phyloP scores from a whole-genome alignment of 2,113 vertebrate species.

The Porphyrio hochstetteri region DNA sequence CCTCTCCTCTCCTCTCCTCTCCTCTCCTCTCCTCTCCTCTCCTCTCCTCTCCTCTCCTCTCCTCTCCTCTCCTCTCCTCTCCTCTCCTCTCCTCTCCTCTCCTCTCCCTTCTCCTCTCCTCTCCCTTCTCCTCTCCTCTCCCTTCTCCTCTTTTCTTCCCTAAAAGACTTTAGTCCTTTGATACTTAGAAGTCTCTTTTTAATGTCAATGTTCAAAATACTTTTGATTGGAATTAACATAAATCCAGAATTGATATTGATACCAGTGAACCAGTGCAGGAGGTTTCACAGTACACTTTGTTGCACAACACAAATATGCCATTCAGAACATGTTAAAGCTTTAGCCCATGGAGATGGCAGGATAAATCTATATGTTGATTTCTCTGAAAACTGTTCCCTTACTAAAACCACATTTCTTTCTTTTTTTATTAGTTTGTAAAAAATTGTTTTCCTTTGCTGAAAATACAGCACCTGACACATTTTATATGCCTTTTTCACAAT shows the following conservation, averaged over 20 bases:
- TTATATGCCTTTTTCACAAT: neutral
- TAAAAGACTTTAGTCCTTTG: neutral
- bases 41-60: too few species aligned
- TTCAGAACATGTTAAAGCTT: neutral
- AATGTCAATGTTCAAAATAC: neutral
- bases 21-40: too few species aligned
- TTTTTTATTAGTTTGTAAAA: neutral
- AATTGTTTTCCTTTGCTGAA: neutral
- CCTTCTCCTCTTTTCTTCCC: neutral
- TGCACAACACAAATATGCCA: neutral
- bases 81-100: too few species aligned
- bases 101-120: too few species aligned
- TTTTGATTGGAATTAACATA: neutral
- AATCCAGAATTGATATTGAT: neutral
- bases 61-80: too few species aligned
- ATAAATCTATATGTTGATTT: neutral
- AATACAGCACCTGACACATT: neutral
- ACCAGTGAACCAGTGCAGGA: neutral
- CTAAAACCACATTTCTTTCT: neutral
- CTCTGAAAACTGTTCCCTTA: neutral
- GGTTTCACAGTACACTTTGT: neutral
- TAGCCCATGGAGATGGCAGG: neutral
- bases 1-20: too few species aligned
- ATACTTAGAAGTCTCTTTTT: neutral
- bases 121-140: too few species aligned